Percentiles rank a stretch among this genome's conserved stretches.
phyloP scores from a whole-genome alignment of 2,797 vertebrate genomes.

The Alcedo atthis region DNA sequence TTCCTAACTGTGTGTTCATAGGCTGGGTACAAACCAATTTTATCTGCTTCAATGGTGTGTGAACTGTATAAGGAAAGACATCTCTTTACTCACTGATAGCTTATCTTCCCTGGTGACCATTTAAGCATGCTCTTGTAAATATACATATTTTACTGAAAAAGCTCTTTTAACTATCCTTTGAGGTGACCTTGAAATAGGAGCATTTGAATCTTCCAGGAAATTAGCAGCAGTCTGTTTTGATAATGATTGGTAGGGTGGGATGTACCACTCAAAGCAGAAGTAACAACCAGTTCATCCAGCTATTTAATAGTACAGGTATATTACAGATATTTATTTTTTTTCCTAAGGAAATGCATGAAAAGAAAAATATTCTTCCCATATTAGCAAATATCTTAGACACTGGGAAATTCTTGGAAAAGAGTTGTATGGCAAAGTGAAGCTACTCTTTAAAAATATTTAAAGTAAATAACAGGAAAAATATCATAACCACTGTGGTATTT shows the following conservation, averaged over 20 bases:
- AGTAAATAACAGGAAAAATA: neutral
- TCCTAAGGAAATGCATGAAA: conserved; percentile 23
- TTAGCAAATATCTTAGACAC: conserved; percentile 1
- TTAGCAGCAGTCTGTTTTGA: conserved; percentile 82
- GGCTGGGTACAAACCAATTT: conserved; percentile 93
- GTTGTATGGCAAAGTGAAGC: neutral
- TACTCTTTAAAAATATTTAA: conserved; percentile 14
- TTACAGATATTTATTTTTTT: conserved; percentile 66
- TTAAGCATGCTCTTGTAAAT: conserved; percentile 96
- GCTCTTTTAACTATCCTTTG: conserved; percentile 82
- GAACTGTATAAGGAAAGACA: conserved; percentile 93
- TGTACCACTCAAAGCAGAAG: conserved; percentile 82
- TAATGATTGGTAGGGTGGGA: conserved; percentile 81
- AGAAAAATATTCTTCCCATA: neutral
- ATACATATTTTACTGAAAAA: conserved; percentile 88
- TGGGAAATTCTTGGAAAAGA: neutral
- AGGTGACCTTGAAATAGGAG: conserved; percentile 87
- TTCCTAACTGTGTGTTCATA: conserved; percentile 81
- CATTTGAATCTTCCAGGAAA: conserved; percentile 86
- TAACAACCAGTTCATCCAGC: conserved; percentile 72
- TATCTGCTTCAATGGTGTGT: conserved; percentile 97
- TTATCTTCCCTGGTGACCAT: conserved; percentile 93
- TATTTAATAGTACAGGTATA: conserved; percentile 79
- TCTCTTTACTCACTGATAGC: conserved; percentile 94
- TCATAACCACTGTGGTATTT: neutral